These are phyloP conservation scores for Lithobates pipiens DNA, from an alignment of 2,797 vertebrate species.

Conservation along the genomic window DNA sequence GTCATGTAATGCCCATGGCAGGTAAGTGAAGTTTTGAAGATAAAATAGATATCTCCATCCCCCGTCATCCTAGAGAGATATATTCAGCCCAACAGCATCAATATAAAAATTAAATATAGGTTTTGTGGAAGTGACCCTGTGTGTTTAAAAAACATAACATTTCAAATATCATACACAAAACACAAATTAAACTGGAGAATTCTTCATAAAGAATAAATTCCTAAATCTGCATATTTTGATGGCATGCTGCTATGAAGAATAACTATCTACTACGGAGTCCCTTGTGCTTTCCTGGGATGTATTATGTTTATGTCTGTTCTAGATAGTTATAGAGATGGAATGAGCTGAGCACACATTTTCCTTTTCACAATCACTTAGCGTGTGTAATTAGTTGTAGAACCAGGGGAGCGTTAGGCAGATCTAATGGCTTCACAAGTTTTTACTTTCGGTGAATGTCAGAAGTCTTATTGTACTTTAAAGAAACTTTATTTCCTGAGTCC, in stretches of 20 bases:
- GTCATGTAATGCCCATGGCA: too few species aligned
- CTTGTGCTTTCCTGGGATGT: constrained; percentile 5
- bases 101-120: too few species aligned
- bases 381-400: constrained; percentile 25
- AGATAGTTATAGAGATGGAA: constrained; percentile 20
- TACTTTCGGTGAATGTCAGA: not conserved
- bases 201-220: not conserved
- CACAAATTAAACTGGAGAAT: too few species aligned
- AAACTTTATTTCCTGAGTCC: not conserved
- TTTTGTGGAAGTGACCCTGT: too few species aligned
- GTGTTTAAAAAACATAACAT: too few species aligned
- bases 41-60: too few species aligned
- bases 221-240: not conserved
- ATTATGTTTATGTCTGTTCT: constrained; percentile 43
- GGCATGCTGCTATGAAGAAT: not conserved
- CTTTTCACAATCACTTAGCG: constrained; percentile 18
- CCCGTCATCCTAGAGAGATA: too few species aligned
- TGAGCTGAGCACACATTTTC: constrained; percentile 42
- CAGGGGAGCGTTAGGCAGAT: constrained; percentile 16
- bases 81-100: too few species aligned
- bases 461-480: not conserved
- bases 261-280: not conserved
- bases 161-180: too few species aligned
- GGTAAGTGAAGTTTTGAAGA: too few species aligned
- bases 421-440: constrained; percentile 21